A percentile compares a stretch with the other conserved stretches of the same genome.
phyloP scores from a whole-genome alignment of 2,888 invertebrate genomes.

The Lasioglossum calceatum region DNA sequence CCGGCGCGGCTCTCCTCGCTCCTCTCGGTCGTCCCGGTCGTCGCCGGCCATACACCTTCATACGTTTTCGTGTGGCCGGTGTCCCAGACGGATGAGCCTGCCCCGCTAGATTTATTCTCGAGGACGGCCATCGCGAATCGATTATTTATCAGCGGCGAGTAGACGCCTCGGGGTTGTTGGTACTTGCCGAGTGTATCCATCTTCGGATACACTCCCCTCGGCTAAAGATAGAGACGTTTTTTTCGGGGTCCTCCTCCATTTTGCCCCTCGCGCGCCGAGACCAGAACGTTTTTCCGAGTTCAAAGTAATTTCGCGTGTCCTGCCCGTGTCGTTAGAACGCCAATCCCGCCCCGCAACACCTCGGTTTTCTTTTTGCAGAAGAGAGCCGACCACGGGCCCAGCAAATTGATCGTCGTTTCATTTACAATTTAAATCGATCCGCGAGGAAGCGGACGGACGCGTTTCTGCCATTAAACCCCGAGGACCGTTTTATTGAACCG shows the following conservation, averaged over 20 bases:
- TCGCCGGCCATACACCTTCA: slow-evolving; percentile 59
- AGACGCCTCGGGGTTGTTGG: slow-evolving; percentile 54
- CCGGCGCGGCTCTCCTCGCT: slow-evolving; percentile 32
- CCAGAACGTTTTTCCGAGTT: neutral
- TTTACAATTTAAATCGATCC: slow-evolving; percentile 55
- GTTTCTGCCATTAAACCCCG: slow-evolving; percentile 45
- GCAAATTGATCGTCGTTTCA: slow-evolving; percentile 48
- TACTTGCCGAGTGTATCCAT: slow-evolving; percentile 31
- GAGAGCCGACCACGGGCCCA: neutral
- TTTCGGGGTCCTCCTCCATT: neutral
- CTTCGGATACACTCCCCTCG: slow-evolving; percentile 14
- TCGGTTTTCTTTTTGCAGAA: neutral
- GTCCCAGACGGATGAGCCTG: slow-evolving; percentile 75
- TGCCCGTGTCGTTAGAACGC: neutral
- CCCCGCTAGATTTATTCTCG: slow-evolving; percentile 74
- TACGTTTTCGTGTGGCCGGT: slow-evolving; percentile 63
- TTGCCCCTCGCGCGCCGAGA: neutral
- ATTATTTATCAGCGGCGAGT: slow-evolving; percentile 75
- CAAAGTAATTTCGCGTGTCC: slow-evolving; percentile 25
- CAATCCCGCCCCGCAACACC: neutral
- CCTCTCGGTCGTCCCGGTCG: neutral
- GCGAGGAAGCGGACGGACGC: slow-evolving; percentile 39
- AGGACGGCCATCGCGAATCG: slow-evolving; percentile 77
- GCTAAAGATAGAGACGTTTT: slow-evolving; percentile 39
- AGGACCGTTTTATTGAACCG: slow-evolving; percentile 14